A percentile compares a stretch with the other conserved stretches of the same genome.
These are phyloP conservation scores for Lepidurus apus DNA, from an alignment of 1,140 invertebrate species.

Conservation along the genomic window DNA sequence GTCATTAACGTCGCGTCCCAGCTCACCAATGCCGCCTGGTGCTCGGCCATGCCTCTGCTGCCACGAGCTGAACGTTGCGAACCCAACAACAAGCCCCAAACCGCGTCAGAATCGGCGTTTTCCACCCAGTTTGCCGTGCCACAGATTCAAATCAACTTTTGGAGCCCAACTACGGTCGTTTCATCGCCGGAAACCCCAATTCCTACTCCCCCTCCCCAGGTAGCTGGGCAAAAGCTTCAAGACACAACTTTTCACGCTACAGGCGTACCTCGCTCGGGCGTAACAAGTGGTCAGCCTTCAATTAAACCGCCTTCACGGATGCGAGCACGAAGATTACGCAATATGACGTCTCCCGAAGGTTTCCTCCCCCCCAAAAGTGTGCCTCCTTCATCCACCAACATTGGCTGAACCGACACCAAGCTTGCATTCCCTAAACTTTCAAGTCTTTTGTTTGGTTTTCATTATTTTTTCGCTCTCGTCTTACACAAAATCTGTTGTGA, in stretches of 20 bases:
- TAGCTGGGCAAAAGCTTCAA: background rate
- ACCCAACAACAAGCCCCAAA: background rate
- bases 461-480: background rate
- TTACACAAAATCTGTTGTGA: conserved; percentile 10
- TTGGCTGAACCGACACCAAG: background rate
- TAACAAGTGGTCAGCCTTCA: background rate
- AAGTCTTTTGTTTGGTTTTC: background rate
- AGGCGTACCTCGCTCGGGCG: too few species aligned
- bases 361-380: background rate
- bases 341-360: background rate
- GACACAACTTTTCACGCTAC: too few species aligned
- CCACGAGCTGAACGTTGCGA: conserved; percentile 16
- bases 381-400: background rate
- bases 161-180: conserved; percentile 20
- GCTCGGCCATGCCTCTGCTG: conserved; percentile 30
- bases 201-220: background rate
- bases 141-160: conserved; percentile 31
- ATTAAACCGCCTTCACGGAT: background rate
- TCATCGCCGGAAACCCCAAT: background rate
- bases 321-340: background rate
- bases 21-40: conserved; percentile 27
- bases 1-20: conserved; percentile 28
- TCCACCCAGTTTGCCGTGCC: background rate
- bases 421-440: background rate
- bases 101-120: background rate